Conservation (phyloP, 2,113 vertebrate genomes). For the Catagonus wagneri region DNA sequence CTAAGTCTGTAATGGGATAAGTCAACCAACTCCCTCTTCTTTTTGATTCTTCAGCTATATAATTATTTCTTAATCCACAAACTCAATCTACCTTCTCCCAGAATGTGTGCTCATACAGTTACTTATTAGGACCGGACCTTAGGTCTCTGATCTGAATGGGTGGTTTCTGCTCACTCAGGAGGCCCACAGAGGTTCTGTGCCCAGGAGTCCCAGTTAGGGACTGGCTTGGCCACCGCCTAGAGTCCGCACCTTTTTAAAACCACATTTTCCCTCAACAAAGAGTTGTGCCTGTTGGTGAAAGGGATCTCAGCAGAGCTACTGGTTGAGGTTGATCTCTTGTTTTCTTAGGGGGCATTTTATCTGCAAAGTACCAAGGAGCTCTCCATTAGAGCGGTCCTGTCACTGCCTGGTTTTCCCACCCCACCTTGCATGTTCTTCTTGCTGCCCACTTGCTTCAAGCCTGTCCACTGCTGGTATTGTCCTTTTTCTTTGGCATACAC, state of each 20-base stretch:
- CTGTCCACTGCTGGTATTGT: neutral
- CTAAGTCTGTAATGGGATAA: neutral
- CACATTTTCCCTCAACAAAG: neutral
- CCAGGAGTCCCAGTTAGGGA: neutral
- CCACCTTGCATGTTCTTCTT: neutral
- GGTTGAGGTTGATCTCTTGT: neutral
- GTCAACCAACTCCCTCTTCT: neutral
- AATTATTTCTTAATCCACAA: neutral
- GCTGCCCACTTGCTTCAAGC: neutral
- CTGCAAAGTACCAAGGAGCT: neutral
- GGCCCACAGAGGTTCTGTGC: neutral
- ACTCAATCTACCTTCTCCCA: neutral
- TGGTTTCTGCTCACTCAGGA: neutral
- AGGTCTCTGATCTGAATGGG: neutral
- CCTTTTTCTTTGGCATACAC: neutral
- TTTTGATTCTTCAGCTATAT: neutral
- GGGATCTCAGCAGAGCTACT: neutral
- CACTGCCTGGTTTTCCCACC: neutral
- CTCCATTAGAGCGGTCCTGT: neutral
- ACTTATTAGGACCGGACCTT: neutral
- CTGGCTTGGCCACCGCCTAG: neutral
- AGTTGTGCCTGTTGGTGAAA: neutral
- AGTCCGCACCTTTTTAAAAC: neutral
- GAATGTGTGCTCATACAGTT: neutral
- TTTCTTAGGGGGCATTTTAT: conserved; percentile 37